Conservation (phyloP, 2,113 vertebrate species). For the Festucalex cinctus region DNA sequence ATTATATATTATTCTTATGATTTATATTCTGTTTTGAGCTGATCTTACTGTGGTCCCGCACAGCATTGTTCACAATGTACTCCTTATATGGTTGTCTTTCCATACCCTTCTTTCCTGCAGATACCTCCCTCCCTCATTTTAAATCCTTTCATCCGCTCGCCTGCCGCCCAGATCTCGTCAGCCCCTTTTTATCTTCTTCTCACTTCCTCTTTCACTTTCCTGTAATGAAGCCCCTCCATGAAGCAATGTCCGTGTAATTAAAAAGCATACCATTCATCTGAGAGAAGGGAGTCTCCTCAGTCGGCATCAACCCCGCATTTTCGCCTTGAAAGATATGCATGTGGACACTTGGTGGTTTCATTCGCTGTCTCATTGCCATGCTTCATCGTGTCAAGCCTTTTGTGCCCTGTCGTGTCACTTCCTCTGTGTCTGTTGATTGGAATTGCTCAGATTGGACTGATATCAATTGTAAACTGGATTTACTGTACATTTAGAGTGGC, state of each 20-base stretch:
- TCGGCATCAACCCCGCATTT: slow-evolving; percentile 64
- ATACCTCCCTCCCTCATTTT: slow-evolving; percentile 20
- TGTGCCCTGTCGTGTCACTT: neutral
- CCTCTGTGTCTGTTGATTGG: no score
- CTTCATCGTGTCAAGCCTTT: neutral
- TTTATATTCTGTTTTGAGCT: no score
- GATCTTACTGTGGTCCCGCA: neutral
- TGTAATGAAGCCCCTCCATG: slow-evolving; percentile 50
- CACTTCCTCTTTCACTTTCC: slow-evolving; percentile 30
- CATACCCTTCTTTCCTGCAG: slow-evolving; percentile 10
- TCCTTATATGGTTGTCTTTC: slow-evolving; percentile 36
- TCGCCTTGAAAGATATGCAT: slow-evolving; percentile 44
- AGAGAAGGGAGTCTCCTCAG: slow-evolving; percentile 69
- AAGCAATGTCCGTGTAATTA: slow-evolving; percentile 62
- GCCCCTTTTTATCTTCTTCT: slow-evolving; percentile 19
- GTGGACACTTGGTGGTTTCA: slow-evolving; percentile 24
- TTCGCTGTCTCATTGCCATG: slow-evolving; percentile 18
- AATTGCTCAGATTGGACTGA: no score
- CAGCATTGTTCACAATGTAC: slow-evolving; percentile 6
- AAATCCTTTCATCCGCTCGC: slow-evolving; percentile 31
- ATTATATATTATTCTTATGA: no score
- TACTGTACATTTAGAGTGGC: no score
- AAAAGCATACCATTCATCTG: slow-evolving; percentile 67
- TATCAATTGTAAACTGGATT: no score
- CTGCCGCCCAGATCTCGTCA: slow-evolving; percentile 19